These are phyloP conservation scores for Phortica variegata DNA, from an alignment of 1,140 invertebrate genomes.

Conservation along the genomic window DNA sequence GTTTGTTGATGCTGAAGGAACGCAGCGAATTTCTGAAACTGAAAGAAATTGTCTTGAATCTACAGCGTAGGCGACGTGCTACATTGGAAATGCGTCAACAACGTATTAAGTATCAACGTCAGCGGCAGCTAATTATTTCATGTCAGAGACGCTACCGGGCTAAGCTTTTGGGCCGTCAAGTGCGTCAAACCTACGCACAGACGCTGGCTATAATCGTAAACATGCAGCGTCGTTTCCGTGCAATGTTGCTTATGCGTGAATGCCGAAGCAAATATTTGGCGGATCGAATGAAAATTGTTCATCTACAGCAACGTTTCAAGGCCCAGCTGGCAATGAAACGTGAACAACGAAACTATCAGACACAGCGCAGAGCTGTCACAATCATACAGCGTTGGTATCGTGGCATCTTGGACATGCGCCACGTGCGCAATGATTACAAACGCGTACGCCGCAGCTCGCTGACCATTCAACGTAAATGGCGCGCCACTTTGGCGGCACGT, in stretches of 20 bases:
- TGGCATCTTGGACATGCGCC: conserved; percentile 25
- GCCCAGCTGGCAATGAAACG: conserved; percentile 28
- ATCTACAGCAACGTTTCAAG: conserved; percentile 26
- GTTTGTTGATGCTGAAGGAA: conserved; percentile 18
- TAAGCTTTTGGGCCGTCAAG: conserved; percentile 8
- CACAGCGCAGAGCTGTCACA: conserved; percentile 14
- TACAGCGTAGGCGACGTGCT: conserved; percentile 32
- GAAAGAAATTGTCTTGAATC: conserved; percentile 6
- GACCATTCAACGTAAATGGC: conserved; percentile 45
- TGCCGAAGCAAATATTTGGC: background rate
- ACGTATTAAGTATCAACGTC: conserved; percentile 7
- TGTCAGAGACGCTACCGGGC: conserved; percentile 42
- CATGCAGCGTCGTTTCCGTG: conserved; percentile 27
- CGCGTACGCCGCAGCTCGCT: conserved; percentile 25
- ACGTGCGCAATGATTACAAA: conserved; percentile 30
- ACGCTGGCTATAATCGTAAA: conserved; percentile 10
- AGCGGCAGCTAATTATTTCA: conserved; percentile 15
- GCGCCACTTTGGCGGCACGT: conserved; percentile 26
- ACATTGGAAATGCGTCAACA: conserved; percentile 25
- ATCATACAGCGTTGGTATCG: conserved; percentile 48
- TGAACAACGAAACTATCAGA: conserved; percentile 13
- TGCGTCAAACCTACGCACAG: no score
- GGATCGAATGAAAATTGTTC: conserved; percentile 12
- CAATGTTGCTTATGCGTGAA: conserved; percentile 17
- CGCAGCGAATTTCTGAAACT: conserved; percentile 3